These are phyloP conservation scores for Bombycilla garrulus DNA, from an alignment of 2,113 vertebrate genomes.

Conservation along the genomic window DNA sequence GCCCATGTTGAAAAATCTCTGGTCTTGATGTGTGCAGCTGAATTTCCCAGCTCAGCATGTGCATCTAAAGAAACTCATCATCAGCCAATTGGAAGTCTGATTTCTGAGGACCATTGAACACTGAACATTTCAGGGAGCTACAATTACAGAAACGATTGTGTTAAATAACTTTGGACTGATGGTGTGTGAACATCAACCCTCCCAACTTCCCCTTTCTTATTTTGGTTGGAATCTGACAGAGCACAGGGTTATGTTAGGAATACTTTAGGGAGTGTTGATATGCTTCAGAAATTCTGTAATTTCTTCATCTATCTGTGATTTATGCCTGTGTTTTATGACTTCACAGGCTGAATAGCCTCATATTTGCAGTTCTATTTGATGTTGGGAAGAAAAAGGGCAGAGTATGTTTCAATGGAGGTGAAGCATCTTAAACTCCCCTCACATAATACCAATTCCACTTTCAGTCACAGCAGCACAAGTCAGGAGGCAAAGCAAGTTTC, in stretches of 20 bases:
- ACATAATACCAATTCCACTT: slow-evolving; percentile 24
- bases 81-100: slow-evolving; percentile 45
- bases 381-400: background rate
- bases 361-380: background rate
- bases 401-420: background rate
- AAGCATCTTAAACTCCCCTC: background rate
- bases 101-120: slow-evolving; percentile 58
- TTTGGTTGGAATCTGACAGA: background rate
- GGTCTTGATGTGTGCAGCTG: background rate
- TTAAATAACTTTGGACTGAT: slow-evolving; percentile 62
- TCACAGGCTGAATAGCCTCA: background rate
- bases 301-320: background rate
- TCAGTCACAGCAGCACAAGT: background rate
- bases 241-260: background rate
- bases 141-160: slow-evolving; percentile 58
- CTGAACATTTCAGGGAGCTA: slow-evolving; percentile 21
- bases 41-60: background rate
- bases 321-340: background rate
- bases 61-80: slow-evolving; percentile 14
- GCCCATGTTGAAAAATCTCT: background rate
- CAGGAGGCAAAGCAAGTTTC: background rate
- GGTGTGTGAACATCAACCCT: slow-evolving; percentile 39
- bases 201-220: slow-evolving; percentile 7
- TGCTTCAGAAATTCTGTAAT: background rate
- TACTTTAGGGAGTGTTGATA: background rate